A percentile compares a stretch with the other conserved stretches of the same genome.
Conservation (phyloP, 2,113 vertebrate genomes). For the Gulo gulo region DNA sequence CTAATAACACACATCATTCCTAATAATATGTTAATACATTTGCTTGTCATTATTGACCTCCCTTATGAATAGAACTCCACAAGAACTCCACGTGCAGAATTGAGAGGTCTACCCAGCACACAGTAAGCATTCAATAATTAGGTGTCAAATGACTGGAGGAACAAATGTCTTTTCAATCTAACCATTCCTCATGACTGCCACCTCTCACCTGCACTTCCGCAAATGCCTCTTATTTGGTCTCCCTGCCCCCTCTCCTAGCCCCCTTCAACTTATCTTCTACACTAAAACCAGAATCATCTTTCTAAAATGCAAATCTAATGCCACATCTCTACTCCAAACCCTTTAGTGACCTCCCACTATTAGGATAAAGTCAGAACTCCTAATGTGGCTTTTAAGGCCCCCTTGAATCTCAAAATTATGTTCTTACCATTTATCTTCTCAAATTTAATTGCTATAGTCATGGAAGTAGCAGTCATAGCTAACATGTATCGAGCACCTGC, state of each 20-base stretch:
- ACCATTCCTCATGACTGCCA: not conserved
- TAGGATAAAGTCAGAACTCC: not conserved
- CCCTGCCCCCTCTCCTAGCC: not conserved
- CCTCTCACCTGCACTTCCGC: not conserved
- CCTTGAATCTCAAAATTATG: not conserved
- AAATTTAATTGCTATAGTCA: not conserved
- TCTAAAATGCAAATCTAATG: conserved; percentile 14
- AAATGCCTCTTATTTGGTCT: not conserved
- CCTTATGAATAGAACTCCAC: not conserved
- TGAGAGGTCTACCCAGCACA: not conserved
- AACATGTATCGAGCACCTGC: not conserved
- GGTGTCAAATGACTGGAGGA: not conserved
- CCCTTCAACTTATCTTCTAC: not conserved
- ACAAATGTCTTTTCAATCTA: not conserved
- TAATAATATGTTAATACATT: not conserved
- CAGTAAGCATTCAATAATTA: not conserved
- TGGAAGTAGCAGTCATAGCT: not conserved
- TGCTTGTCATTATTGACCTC: not conserved
- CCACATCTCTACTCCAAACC: not conserved
- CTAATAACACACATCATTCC: not conserved
- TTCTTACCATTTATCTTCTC: not conserved
- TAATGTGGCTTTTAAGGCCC: not conserved
- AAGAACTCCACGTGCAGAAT: not conserved
- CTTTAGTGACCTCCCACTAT: not conserved
- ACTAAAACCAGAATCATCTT: not conserved